Percentiles rank a stretch among this genome's conserved stretches.
Evolutionary conservation across 1,140 invertebrate genomes (phyloP).

Genomic region (Drosophila pruinosa): DNA sequence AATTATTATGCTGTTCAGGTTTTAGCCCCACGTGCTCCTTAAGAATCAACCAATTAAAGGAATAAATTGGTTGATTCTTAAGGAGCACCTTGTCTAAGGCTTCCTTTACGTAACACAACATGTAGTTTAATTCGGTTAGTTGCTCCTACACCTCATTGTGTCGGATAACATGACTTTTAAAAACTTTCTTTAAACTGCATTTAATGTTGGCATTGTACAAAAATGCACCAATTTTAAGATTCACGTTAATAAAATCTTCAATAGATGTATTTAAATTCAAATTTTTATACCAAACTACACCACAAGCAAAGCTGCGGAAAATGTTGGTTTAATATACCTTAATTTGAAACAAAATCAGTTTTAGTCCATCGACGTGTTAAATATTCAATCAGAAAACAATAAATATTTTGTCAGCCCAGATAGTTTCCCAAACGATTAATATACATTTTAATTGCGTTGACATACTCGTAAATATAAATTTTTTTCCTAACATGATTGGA

Average conservation of each 20-base stretch:
- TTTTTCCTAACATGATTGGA: neutral
- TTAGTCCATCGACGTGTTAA: neutral
- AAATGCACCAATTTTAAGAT: too few relatives aligned
- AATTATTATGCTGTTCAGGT: slow-evolving; percentile 70
- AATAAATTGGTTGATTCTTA: neutral
- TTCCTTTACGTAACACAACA: neutral
- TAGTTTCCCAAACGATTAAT: neutral
- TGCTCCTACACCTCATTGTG: too few relatives aligned
- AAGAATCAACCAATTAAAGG: neutral
- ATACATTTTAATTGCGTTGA: slow-evolving; percentile 1
- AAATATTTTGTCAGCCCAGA: neutral
- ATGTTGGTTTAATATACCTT: too few relatives aligned
- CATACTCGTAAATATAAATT: neutral
- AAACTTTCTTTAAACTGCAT: too few relatives aligned
- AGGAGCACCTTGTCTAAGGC: neutral
- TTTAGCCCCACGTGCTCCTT: slow-evolving; percentile 26
- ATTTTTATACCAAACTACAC: too few relatives aligned
- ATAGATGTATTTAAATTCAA: neutral
- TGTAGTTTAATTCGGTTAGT: too few relatives aligned
- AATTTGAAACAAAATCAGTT: neutral
- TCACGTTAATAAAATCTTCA: too few relatives aligned
- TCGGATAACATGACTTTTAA: too few relatives aligned
- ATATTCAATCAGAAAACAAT: neutral
- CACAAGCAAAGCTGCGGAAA: too few relatives aligned
- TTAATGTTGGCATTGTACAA: too few relatives aligned